A percentile compares a stretch with the other conserved stretches of the same genome.
Conservation (phyloP, 2,113 vertebrate species). For the Marmota flaviventris region DNA sequence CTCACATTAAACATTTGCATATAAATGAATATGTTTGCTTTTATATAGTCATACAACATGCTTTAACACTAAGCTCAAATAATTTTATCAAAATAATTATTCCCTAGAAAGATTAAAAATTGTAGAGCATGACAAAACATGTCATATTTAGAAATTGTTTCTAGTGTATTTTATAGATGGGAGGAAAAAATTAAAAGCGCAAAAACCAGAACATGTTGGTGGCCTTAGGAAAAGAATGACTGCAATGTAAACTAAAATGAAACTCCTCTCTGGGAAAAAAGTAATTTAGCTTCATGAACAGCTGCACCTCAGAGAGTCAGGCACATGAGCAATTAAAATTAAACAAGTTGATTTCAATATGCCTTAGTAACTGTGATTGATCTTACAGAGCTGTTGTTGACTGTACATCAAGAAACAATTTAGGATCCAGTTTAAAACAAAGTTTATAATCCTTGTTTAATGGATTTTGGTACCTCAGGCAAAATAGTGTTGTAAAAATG, state of each 20-base stretch:
- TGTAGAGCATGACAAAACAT: background rate
- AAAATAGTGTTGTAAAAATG: conserved; percentile 86
- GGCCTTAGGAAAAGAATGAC: conserved; percentile 42
- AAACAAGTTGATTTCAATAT: conserved; percentile 87
- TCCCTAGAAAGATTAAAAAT: background rate
- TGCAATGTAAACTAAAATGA: conserved; percentile 71
- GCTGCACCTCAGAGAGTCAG: conserved; percentile 83
- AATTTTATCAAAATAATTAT: background rate
- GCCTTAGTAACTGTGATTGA: conserved; percentile 86
- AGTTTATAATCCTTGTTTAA: conserved; percentile 89
- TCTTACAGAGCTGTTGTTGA: conserved; percentile 85
- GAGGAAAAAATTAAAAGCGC: conserved; percentile 27
- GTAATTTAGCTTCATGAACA: conserved; percentile 85
- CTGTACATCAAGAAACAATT: conserved; percentile 87
- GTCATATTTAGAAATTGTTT: background rate
- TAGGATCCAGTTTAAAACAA: conserved; percentile 86
- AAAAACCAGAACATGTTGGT: conserved; percentile 42
- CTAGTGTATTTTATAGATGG: background rate
- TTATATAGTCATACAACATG: background rate
- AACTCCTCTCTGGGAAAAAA: conserved; percentile 78
- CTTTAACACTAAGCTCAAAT: background rate
- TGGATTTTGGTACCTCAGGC: conserved; percentile 88
- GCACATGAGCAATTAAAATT: conserved; percentile 85
- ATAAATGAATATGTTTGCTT: background rate
- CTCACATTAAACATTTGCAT: background rate